These are phyloP conservation scores for Prorops nasuta DNA, from an alignment of 1,140 invertebrate genomes.

Conservation along the genomic window DNA sequence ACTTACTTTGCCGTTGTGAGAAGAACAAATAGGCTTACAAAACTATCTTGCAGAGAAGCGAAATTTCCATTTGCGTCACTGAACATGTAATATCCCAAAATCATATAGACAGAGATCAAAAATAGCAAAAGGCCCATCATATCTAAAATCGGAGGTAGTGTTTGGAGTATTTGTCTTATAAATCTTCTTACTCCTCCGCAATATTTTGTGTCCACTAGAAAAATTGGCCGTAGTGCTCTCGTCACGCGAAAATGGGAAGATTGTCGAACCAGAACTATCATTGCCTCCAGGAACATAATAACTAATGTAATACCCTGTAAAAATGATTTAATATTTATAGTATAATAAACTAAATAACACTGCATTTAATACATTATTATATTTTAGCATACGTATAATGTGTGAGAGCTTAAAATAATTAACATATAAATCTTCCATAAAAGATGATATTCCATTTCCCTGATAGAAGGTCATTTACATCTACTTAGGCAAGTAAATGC, in stretches of 20 bases:
- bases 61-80: conserved; percentile 77
- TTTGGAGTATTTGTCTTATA: conserved; percentile 77
- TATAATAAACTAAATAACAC: neutral
- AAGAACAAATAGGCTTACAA: conserved; percentile 87
- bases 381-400: neutral
- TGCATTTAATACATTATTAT: neutral
- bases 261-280: conserved; percentile 78
- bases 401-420: too few relatives aligned
- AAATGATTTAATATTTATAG: conserved; percentile 23
- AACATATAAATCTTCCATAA: too few relatives aligned
- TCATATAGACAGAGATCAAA: conserved; percentile 81
- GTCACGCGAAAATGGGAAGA: conserved; percentile 86
- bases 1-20: conserved; percentile 90
- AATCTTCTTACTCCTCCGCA: conserved; percentile 73
- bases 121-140: conserved; percentile 84
- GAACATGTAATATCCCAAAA: conserved; percentile 83
- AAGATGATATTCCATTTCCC: too few relatives aligned
- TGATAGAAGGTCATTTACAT: too few relatives aligned
- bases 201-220: conserved; percentile 84
- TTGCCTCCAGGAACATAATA: conserved; percentile 83
- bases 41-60: conserved; percentile 74
- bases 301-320: conserved; percentile 72
- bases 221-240: conserved; percentile 83
- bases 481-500: conserved; percentile 14
- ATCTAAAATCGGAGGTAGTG: conserved; percentile 84